Evolutionary conservation across 2,888 invertebrate genomes (phyloP).

Genomic region (Spodoptera picta): DNA sequence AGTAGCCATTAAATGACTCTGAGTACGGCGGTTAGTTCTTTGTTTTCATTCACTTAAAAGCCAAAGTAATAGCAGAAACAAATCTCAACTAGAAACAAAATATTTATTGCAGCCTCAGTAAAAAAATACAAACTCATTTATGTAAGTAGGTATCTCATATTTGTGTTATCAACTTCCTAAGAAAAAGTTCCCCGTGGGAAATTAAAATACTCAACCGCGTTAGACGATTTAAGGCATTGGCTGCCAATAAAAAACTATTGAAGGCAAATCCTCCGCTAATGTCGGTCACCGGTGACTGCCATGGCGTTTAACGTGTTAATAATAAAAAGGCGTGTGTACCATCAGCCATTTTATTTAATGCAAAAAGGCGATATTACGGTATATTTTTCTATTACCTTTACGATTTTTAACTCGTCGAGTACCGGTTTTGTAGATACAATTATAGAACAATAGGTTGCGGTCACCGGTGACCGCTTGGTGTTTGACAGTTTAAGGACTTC

Average conservation of each 20-base stretch:
- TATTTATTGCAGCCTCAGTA: conserved; percentile 2
- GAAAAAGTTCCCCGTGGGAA: conserved; percentile 48
- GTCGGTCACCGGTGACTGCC: too few species aligned
- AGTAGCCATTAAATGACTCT: too few species aligned
- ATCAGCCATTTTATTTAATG: background rate
- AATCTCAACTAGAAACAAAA: background rate
- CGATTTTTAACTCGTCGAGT: too few species aligned
- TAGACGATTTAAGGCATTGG: conserved; percentile 31
- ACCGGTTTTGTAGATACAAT: too few species aligned
- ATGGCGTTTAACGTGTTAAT: too few species aligned
- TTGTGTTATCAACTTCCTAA: conserved; percentile 27
- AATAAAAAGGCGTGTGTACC: conserved; percentile 24
- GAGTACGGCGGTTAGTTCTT: too few species aligned
- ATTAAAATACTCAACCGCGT: conserved; percentile 46
- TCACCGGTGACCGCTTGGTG: too few species aligned
- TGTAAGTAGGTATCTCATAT: conserved; percentile 15
- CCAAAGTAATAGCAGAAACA: background rate
- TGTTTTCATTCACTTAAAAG: background rate
- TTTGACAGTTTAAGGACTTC: too few species aligned
- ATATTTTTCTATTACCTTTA: too few species aligned
- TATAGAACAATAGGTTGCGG: too few species aligned
- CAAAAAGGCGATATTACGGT: background rate
- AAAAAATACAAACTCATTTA: conserved; percentile 27
- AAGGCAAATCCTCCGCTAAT: too few species aligned
- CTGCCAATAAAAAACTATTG: too few species aligned